Evolutionary conservation across 2,888 invertebrate species (phyloP).

Genomic region (Drosophila percnosoma): DNA sequence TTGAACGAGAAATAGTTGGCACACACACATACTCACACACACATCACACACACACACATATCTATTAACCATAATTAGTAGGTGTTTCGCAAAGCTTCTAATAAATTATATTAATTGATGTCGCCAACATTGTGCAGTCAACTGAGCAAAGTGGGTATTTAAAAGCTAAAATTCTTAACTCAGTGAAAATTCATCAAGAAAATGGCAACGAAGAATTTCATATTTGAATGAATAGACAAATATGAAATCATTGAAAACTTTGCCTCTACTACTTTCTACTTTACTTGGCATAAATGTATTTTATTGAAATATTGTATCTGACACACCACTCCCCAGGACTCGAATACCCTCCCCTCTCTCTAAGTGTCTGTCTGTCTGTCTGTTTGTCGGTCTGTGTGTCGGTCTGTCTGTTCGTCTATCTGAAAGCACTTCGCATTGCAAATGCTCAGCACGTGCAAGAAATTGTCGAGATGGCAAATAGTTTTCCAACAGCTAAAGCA

Average conservation of each 20-base stretch:
- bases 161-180: constrained; percentile 7
- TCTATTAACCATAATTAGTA: constrained; percentile 70
- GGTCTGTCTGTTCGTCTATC: neutral
- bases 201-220: constrained; percentile 10
- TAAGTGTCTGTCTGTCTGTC: no score
- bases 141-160: constrained; percentile 22
- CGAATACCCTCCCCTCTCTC: neutral
- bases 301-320: constrained; percentile 77
- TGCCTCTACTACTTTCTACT: constrained; percentile 11
- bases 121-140: constrained; percentile 37
- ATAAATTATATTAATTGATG: constrained; percentile 74
- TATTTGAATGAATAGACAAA: constrained; percentile 61
- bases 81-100: constrained; percentile 54
- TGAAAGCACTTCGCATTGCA: constrained; percentile 59
- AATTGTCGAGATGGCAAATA: constrained; percentile 81
- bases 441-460: constrained; percentile 77
- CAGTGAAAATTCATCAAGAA: neutral
- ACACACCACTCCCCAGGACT: constrained; percentile 26
- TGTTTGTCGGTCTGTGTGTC: neutral
- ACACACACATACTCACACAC: constrained; percentile 4
- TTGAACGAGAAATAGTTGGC: constrained; percentile 56
- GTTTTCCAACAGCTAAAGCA: constrained; percentile 71
- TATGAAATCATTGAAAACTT: constrained; percentile 73
- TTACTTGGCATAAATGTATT: constrained; percentile 63
- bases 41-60: constrained; percentile 20